phyloP scores from a whole-genome alignment of 2,113 vertebrate species.

The Burhinus bistriatus region DNA sequence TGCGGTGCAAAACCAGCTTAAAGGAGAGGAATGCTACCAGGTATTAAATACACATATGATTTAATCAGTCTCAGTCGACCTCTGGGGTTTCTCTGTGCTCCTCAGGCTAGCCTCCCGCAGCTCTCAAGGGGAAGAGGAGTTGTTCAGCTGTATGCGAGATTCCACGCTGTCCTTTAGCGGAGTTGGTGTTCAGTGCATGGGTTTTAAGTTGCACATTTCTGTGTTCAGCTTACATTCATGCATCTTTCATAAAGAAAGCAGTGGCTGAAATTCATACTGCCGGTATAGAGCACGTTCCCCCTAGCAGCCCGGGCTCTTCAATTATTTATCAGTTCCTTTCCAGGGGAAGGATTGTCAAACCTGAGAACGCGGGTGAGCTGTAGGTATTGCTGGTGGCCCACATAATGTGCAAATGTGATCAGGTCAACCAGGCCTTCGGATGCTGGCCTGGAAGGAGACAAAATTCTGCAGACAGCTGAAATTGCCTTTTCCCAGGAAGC shows the following conservation, averaged over 20 bases:
- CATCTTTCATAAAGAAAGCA: neutral
- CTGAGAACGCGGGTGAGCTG: neutral
- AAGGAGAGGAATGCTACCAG: neutral
- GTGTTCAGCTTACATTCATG: neutral
- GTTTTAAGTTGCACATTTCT: neutral
- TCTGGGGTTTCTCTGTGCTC: neutral
- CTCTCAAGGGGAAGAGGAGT: neutral
- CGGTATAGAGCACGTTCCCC: neutral
- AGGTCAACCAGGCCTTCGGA: neutral
- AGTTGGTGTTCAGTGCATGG: neutral
- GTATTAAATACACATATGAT: neutral
- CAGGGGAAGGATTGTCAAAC: neutral
- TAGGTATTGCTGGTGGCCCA: neutral
- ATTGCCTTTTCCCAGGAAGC: neutral
- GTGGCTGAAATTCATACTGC: neutral
- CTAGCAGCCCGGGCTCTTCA: neutral
- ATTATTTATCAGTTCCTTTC: neutral
- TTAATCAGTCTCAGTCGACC: neutral
- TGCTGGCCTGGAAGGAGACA: neutral
- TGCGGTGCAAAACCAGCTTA: neutral
- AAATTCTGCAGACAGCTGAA: neutral
- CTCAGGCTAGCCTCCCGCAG: neutral
- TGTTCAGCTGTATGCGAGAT: accelerated
- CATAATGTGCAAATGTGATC: neutral
- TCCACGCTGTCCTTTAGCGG: neutral